phyloP scores from a whole-genome alignment of 1,140 invertebrate species.

The Pygmarrhopalites habei region DNA sequence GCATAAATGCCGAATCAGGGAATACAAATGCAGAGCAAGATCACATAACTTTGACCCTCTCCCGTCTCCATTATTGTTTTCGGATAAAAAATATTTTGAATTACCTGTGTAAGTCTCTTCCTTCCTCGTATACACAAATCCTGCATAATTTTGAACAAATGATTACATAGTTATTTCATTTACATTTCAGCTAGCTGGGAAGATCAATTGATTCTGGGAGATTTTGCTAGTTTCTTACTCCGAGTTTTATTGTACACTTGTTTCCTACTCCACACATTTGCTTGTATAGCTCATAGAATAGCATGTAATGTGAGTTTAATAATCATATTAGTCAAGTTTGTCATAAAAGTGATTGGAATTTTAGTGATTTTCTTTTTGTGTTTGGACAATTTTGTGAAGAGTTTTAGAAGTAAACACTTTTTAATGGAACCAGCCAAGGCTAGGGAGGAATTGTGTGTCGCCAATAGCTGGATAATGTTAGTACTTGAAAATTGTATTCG shows the following conservation, averaged over 20 bases:
- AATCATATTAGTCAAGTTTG: no score
- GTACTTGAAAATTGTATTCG: not conserved
- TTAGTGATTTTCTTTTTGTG: no score
- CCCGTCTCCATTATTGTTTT: slow-evolving; percentile 31
- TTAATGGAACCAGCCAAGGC: slow-evolving; percentile 26
- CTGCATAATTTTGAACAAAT: no score
- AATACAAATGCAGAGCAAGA: not conserved
- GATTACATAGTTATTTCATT: no score
- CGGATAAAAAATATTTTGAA: slow-evolving; percentile 21
- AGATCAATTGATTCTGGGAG: slow-evolving; percentile 18
- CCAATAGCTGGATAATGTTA: slow-evolving; percentile 19
- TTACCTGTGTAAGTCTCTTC: slow-evolving; percentile 19
- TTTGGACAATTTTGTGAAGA: slow-evolving; percentile 14
- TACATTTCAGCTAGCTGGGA: slow-evolving; percentile 10
- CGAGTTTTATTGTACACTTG: slow-evolving; percentile 14
- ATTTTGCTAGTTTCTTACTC: slow-evolving; percentile 30
- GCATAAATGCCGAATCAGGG: not conserved
- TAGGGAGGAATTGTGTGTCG: slow-evolving; percentile 21
- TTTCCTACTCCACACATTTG: slow-evolving; percentile 30
- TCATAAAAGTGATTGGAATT: no score
- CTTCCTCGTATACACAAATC: no score
- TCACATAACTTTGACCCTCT: slow-evolving; percentile 15
- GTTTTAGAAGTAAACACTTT: slow-evolving; percentile 27
- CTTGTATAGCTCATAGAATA: slow-evolving; percentile 29
- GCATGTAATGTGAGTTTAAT: slow-evolving; percentile 27